phyloP scores from a whole-genome alignment of 2,888 invertebrate species.

The Chrysodeixis includens region DNA sequence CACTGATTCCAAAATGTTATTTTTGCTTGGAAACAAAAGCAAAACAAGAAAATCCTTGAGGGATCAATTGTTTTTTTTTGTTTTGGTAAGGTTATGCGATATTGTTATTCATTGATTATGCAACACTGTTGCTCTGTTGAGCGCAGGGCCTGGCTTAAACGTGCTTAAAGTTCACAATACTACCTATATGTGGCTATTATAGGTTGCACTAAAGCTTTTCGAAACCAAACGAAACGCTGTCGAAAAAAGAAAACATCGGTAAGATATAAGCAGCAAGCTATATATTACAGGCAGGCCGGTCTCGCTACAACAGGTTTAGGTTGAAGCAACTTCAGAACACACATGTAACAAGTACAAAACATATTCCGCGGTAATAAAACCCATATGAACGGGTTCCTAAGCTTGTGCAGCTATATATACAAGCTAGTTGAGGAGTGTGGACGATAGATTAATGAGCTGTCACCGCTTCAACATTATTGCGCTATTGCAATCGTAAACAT shows the following conservation, averaged over 20 bases:
- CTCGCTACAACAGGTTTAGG: conserved; percentile 10
- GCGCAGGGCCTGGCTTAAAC: no score
- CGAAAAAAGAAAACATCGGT: not conserved
- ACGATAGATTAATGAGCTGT: conserved; percentile 2
- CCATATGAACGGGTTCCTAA: not conserved
- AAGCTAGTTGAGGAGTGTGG: not conserved
- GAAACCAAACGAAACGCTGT: not conserved
- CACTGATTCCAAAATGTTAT: no score
- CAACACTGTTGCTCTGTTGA: no score
- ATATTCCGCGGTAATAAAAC: not conserved
- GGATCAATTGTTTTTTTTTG: no score
- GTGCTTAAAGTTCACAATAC: no score
- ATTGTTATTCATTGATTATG: no score
- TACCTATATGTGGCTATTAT: not conserved
- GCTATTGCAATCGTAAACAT: not conserved
- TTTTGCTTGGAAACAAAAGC: no score
- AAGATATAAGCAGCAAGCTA: not conserved
- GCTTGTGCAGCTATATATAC: not conserved
- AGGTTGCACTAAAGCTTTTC: not conserved
- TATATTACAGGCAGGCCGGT: not conserved
- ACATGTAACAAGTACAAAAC: conserved; percentile 1
- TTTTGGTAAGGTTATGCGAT: no score
- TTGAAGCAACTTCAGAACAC: conserved; percentile 5
- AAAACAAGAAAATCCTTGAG: no score
- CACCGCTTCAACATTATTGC: not conserved